These are phyloP conservation scores for Spodoptera picta DNA, from an alignment of 2,888 invertebrate genomes.

Conservation along the genomic window DNA sequence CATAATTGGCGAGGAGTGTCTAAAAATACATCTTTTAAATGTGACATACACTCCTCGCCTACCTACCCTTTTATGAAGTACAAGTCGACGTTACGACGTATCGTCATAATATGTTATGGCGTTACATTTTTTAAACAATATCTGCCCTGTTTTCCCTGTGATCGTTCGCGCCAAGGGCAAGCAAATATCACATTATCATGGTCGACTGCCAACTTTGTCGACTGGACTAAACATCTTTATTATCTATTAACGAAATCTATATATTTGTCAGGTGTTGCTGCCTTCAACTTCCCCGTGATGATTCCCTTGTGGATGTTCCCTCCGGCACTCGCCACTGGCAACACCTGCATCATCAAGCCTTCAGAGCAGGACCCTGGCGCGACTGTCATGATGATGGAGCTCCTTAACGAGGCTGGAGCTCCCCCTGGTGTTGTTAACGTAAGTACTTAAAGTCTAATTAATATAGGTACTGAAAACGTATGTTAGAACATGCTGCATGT, in stretches of 20 bases:
- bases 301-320: conserved; percentile 99
- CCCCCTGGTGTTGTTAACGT: conserved; percentile 98
- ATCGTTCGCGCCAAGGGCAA: too few species aligned
- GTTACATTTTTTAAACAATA: too few species aligned
- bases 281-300: conserved; percentile 99
- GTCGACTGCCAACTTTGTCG: too few species aligned
- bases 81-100: too few species aligned
- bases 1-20: too few species aligned
- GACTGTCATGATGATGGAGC: conserved; percentile 97
- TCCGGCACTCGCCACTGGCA: conserved; percentile 95
- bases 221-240: background rate
- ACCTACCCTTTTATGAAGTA: too few species aligned
- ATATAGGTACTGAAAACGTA: background rate
- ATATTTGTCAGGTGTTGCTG: conserved; percentile 93
- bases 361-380: conserved; percentile 99
- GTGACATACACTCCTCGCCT: too few species aligned
- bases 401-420: conserved; percentile 97
- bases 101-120: too few species aligned
- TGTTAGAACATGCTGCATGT: too few species aligned
- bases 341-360: conserved; percentile 98
- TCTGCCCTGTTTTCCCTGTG: too few species aligned
- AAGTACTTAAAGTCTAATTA: conserved; percentile 56
- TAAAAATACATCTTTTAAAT: too few species aligned
- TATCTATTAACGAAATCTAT: background rate
- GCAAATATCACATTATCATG: too few species aligned